Percentiles rank a stretch among this genome's conserved stretches.
These are phyloP conservation scores for Philereme vetulata DNA, from an alignment of 2,888 invertebrate genomes.

Conservation along the genomic window DNA sequence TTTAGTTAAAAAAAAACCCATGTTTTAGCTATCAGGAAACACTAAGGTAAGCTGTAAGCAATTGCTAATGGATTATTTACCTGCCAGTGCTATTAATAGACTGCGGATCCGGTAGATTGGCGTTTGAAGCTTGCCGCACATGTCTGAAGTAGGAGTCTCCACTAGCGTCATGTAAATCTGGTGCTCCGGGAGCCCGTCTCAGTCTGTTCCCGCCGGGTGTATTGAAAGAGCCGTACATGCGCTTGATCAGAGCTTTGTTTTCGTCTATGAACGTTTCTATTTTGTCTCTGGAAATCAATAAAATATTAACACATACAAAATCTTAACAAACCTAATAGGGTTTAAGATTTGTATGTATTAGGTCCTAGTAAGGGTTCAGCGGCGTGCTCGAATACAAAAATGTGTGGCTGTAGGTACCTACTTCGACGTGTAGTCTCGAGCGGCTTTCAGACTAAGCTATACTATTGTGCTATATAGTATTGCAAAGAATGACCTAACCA, in stretches of 20 bases:
- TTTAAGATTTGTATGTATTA: neutral
- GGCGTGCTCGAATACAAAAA: too few relatives aligned
- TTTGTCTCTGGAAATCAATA: constrained; percentile 87
- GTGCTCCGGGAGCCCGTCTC: constrained; percentile 78
- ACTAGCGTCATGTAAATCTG: constrained; percentile 75
- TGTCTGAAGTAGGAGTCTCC: constrained; percentile 79
- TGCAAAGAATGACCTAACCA: too few relatives aligned
- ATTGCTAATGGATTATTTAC: constrained; percentile 40
- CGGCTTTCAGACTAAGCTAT: too few relatives aligned
- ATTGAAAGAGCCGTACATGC: constrained; percentile 96
- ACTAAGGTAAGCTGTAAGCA: too few relatives aligned
- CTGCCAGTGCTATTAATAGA: constrained; percentile 74
- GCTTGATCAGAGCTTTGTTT: constrained; percentile 95
- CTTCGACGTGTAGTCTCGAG: too few relatives aligned
- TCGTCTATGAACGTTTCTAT: constrained; percentile 97
- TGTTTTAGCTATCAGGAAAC: too few relatives aligned
- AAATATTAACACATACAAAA: neutral
- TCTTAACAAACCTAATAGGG: neutral
- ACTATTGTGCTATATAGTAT: too few relatives aligned
- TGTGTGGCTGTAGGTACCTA: too few relatives aligned
- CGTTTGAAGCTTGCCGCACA: constrained; percentile 63
- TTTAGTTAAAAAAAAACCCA: too few relatives aligned
- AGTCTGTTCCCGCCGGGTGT: constrained; percentile 75
- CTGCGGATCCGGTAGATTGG: constrained; percentile 71
- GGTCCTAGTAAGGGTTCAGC: too few relatives aligned